A percentile compares a stretch with the other conserved stretches of the same genome.
Evolutionary conservation across 2,888 invertebrate species (phyloP).

Genomic region (Agonopterix arenella): DNA sequence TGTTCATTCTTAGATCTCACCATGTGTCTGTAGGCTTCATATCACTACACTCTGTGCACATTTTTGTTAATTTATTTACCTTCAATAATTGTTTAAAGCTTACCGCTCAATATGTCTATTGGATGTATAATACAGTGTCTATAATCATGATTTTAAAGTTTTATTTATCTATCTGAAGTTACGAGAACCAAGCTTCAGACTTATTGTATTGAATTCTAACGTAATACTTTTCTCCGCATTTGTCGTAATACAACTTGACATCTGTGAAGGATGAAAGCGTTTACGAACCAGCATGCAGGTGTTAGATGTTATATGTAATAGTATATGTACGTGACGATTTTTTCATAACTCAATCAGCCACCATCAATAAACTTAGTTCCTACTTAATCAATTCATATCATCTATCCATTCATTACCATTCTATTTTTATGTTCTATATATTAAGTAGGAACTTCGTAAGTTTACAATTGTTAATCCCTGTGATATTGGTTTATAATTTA

Average conservation of each 20-base stretch:
- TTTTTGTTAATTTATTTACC: constrained; percentile 28
- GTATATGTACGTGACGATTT: constrained; percentile 8
- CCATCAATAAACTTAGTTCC: background rate
- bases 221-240: background rate
- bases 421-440: background rate
- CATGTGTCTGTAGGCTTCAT: constrained; percentile 31
- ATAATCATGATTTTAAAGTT: constrained; percentile 26
- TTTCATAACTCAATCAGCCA: background rate
- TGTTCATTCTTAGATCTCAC: constrained; percentile 50
- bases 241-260: background rate
- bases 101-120: constrained; percentile 45
- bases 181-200: constrained; percentile 35
- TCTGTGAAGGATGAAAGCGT: constrained; percentile 1
- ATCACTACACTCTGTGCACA: constrained; percentile 53
- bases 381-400: background rate
- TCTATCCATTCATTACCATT: background rate
- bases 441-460: too few species aligned
- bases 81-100: constrained; percentile 43
- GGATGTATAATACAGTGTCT: constrained; percentile 49
- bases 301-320: constrained; percentile 42
- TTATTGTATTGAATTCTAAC: constrained; percentile 7
- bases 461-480: too few species aligned
- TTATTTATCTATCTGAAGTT: constrained; percentile 24
- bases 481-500: too few species aligned
- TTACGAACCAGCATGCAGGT: constrained; percentile 38